These are phyloP conservation scores for Etheostoma perlongum DNA, from an alignment of 2,797 vertebrate genomes.

Conservation along the genomic window DNA sequence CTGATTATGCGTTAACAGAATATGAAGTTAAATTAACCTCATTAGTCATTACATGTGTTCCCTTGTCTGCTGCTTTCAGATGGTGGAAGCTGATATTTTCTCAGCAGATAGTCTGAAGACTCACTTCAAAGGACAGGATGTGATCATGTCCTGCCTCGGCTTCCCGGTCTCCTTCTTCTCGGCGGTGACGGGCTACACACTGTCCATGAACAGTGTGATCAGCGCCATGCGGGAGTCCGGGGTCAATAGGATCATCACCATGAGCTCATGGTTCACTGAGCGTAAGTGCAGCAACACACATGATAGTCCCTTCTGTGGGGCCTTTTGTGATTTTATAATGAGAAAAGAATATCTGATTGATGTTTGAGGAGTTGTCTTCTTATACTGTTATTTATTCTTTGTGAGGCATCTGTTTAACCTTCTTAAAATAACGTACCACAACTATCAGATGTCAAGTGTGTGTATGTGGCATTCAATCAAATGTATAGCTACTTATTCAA, in stretches of 20 bases:
- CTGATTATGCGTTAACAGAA: no score
- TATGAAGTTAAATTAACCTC: no score
- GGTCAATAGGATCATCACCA: slow-evolving; percentile 83
- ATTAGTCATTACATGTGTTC: background rate
- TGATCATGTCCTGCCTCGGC: slow-evolving; percentile 87
- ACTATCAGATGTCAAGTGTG: background rate
- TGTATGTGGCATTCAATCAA: background rate
- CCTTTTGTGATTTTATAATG: background rate
- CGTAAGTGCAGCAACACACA: slow-evolving; percentile 66
- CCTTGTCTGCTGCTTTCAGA: slow-evolving; percentile 69
- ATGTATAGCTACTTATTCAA: background rate
- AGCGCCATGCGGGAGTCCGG: slow-evolving; percentile 79
- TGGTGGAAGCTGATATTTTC: slow-evolving; percentile 86
- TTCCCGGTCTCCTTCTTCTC: slow-evolving; percentile 81
- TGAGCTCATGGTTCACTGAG: slow-evolving; percentile 89
- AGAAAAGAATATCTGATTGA: no score
- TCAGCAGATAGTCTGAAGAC: slow-evolving; percentile 78
- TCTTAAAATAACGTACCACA: background rate
- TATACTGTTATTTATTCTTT: background rate
- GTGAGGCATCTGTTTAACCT: background rate
- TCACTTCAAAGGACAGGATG: slow-evolving; percentile 86
- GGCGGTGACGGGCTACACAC: slow-evolving; percentile 83
- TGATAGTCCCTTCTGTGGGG: background rate
- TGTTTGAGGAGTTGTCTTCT: background rate
- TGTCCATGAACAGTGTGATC: slow-evolving; percentile 78